A percentile compares a stretch with the other conserved stretches of the same genome.
phyloP scores from a whole-genome alignment of 2,797 vertebrate genomes.

The Tarsius wallacei region DNA sequence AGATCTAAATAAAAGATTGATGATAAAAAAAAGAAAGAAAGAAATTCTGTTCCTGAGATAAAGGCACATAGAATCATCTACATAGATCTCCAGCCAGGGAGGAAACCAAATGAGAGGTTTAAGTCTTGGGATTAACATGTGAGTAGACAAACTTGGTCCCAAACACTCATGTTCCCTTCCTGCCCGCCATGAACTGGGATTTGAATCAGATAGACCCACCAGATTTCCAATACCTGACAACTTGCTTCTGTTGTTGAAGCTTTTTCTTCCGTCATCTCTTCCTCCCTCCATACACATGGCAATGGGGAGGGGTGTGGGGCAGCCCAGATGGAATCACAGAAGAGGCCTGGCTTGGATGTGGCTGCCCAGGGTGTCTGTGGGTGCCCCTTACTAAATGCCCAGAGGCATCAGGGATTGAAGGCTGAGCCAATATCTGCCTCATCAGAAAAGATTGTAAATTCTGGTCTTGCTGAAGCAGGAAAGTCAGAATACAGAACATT shows the following conservation, averaged over 20 bases:
- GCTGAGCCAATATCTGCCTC: not conserved
- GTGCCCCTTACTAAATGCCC: not conserved
- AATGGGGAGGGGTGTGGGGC: not conserved
- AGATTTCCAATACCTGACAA: not conserved
- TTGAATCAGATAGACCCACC: not conserved
- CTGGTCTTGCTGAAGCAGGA: not conserved
- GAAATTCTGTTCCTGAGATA: not conserved
- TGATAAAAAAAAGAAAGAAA: slow-evolving; percentile 51
- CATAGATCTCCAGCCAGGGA: not conserved
- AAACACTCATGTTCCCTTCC: not conserved
- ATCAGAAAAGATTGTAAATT: not conserved
- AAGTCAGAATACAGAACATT: not conserved
- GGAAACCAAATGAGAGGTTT: not conserved
- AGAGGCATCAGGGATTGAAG: not conserved
- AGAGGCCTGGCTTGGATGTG: not conserved
- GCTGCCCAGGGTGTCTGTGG: not conserved
- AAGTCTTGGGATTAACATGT: not conserved
- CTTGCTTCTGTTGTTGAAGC: not conserved
- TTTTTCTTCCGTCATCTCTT: too few relatives aligned
- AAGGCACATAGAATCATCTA: not conserved
- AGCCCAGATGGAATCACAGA: not conserved
- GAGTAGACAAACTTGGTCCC: not conserved
- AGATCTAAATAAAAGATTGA: slow-evolving; percentile 85
- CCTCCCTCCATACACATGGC: not conserved
- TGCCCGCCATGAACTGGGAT: not conserved